These are phyloP conservation scores for Prionailurus bengalensis DNA, from an alignment of 2,113 vertebrate species.

Conservation along the genomic window DNA sequence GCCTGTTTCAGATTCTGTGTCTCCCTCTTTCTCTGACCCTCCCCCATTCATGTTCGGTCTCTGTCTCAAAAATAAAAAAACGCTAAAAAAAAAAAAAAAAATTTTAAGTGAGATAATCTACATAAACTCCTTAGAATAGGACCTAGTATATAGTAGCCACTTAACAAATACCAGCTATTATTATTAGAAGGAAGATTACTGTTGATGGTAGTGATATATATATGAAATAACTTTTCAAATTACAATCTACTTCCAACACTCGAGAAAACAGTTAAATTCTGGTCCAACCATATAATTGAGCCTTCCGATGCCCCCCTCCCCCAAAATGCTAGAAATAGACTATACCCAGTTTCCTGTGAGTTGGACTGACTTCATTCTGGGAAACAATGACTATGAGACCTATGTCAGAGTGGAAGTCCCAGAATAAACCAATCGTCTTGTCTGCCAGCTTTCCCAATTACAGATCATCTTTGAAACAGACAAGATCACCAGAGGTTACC, in stretches of 20 bases:
- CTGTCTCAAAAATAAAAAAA: too few species aligned
- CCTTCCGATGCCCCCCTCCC: too few species aligned
- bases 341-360: conserved; percentile 5
- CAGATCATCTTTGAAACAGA: conserved; percentile 45
- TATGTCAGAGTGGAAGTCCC: not conserved
- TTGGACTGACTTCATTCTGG: not conserved
- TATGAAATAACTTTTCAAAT: conserved; percentile 23
- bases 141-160: not conserved
- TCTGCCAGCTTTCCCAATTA: not conserved
- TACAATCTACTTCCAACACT: not conserved
- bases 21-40: too few species aligned
- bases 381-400: not conserved
- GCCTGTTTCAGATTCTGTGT: too few species aligned
- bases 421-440: conserved; percentile 25
- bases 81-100: not conserved
- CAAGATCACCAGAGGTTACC: not conserved
- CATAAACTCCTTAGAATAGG: not conserved
- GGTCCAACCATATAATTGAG: not conserved
- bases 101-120: conserved; percentile 40
- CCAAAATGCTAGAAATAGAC: not conserved
- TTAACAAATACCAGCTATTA: conserved; percentile 10
- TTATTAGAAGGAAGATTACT: not conserved
- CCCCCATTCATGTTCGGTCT: too few species aligned
- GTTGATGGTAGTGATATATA: not conserved
- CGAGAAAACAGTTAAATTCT: conserved; percentile 18